These are phyloP conservation scores for Fulica atra DNA, from an alignment of 2,113 vertebrate species.

Conservation along the genomic window DNA sequence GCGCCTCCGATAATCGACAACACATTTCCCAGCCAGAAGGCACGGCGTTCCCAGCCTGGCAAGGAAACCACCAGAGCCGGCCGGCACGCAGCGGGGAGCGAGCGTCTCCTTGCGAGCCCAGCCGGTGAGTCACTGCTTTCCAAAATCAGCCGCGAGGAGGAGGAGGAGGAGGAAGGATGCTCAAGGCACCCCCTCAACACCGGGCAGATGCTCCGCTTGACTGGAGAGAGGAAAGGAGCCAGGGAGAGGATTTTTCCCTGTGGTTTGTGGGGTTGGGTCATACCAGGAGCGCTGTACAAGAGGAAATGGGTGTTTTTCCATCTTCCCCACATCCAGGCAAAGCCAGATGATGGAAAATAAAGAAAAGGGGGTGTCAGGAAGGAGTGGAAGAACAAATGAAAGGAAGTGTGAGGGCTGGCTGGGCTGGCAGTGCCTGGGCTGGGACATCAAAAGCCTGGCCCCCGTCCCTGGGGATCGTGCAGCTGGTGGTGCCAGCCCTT, in stretches of 20 bases:
- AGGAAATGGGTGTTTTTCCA: background rate
- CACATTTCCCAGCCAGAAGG: constrained; percentile 1
- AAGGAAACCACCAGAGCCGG: constrained; percentile 1
- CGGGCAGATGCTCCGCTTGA: background rate
- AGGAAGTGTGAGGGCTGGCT: background rate
- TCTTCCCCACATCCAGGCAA: background rate
- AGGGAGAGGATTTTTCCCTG: background rate
- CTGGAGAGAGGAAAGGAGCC: background rate
- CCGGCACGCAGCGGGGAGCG: background rate
- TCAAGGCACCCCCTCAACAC: background rate
- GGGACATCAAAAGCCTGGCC: constrained; percentile 15
- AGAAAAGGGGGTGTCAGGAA: background rate
- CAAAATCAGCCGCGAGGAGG: background rate
- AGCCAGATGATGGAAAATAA: background rate
- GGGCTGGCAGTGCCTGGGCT: background rate
- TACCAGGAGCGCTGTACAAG: background rate
- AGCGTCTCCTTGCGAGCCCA: constrained; percentile 21
- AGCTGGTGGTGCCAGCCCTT: background rate
- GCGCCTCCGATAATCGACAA: constrained; percentile 20
- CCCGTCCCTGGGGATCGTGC: background rate
- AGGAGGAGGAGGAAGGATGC: background rate
- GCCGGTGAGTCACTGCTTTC: constrained; percentile 10
- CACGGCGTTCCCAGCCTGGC: background rate
- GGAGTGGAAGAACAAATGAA: background rate
- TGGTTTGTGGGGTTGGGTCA: background rate